A percentile compares a stretch with the other conserved stretches of the same genome.
Evolutionary conservation across 2,888 invertebrate species (phyloP).

Genomic region (Nesidiocoris tenuis): DNA sequence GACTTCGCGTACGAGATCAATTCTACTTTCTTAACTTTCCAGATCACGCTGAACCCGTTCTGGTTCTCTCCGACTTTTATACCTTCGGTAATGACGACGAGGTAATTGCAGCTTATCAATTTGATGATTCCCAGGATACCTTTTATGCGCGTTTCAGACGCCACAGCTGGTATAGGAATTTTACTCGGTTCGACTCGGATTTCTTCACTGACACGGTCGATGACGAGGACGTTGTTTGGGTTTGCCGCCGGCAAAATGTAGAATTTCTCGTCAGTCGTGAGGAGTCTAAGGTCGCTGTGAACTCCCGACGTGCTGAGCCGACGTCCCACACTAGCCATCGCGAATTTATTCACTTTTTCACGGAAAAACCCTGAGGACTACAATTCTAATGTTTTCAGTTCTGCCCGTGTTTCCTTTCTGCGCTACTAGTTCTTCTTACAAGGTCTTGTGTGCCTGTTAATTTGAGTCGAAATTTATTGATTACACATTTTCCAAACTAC

Average conservation of each 20-base stretch:
- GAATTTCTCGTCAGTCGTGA: conserved; percentile 28
- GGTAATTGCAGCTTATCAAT: conserved; percentile 80
- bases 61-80: conserved; percentile 74
- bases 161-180: conserved; percentile 55
- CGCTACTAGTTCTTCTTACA: too few species aligned
- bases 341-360: too few species aligned
- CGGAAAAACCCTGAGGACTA: too few species aligned
- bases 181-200: conserved; percentile 67
- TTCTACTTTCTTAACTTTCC: conserved; percentile 75
- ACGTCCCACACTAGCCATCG: neutral
- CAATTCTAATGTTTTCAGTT: too few species aligned
- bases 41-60: conserved; percentile 71
- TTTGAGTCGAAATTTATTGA: too few species aligned
- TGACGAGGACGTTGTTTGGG: conserved; percentile 66
- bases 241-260: neutral
- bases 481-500: too few species aligned
- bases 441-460: too few species aligned
- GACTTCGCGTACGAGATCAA: conserved; percentile 84
- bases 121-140: conserved; percentile 85
- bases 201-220: conserved; percentile 78
- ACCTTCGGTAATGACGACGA: conserved; percentile 84
- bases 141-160: conserved; percentile 61
- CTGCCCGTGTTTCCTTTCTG: too few species aligned
- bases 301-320: neutral
- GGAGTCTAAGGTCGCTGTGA: conserved; percentile 22